Evolutionary conservation across 1,140 invertebrate species (phyloP), one percentile per base, ranked within the genome.

Genomic region (Drosophila mauritiana): DNA sequence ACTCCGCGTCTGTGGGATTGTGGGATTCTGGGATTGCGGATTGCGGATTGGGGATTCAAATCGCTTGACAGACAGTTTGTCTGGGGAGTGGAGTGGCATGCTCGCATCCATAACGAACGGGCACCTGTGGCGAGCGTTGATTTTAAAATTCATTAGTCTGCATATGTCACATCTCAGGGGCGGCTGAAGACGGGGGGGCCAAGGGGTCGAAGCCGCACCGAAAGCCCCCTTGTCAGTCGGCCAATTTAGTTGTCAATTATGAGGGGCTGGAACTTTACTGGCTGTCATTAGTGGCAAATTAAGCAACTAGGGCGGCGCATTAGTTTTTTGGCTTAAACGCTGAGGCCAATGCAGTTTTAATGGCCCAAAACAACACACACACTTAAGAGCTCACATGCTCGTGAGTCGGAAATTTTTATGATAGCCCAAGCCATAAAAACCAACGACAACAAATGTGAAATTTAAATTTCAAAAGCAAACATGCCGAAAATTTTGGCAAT

Each of bases 91-190:
- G 40, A 63, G 20, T 55, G 63, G 37, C 61, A 46, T 39, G 13
- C 22, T 59, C 43, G 61, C 59, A 46, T 49, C 45, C 52, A 57
- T 64, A 51, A 63, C 67, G 65, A 56, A 49, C 36, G 22, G 62
- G 84, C 84, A 89, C 84, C 84, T 89, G 84, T 90, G 84, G 84
- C 65, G 84, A 84, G 84, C 84, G 84, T 89, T 86, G 88, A 91
- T 91, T 91, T 91, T 91, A 91, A 91, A 91, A 91, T 91, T 91
- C 90, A 91, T 91, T 91, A 91, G 90, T 88, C 90, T 90, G 85
- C 82, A 88, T 88, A 82, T 91, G 85, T 91, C 90, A 91, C 73
- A 89, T 73, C 63, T 58, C 62, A 11, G 57, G 43, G 74, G 56
- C 59, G 36, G 68, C 36, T 25, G 49, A 36, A 42, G 15, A 12